Evolutionary conservation across 2,888 invertebrate genomes (phyloP).

Genomic region (Calameuta idolon): DNA sequence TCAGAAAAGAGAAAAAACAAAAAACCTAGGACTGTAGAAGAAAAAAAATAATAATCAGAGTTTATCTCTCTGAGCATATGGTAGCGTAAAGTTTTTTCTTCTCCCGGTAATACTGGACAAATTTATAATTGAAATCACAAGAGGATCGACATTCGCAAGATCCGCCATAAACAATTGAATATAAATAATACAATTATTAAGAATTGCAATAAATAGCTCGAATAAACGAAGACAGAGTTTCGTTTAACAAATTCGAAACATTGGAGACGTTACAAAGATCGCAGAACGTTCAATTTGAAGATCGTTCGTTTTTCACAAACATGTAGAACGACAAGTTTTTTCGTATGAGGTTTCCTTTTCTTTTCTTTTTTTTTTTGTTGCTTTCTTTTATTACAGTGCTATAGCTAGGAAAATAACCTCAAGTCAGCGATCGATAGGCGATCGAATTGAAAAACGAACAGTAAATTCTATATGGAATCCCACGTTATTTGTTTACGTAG

Average conservation of each 20-base stretch:
- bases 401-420: not conserved
- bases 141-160: not conserved
- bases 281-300: constrained; percentile 14
- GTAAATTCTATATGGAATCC: constrained; percentile 11
- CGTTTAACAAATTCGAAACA: constrained; percentile 43
- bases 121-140: not conserved
- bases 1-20: not conserved
- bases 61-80: not conserved
- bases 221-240: constrained; percentile 39
- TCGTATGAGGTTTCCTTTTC: not conserved
- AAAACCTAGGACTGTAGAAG: not conserved
- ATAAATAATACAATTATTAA: constrained; percentile 43
- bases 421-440: not conserved
- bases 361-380: not conserved
- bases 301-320: constrained; percentile 14
- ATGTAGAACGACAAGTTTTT: constrained; percentile 8
- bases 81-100: not conserved
- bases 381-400: not conserved
- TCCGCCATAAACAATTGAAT: constrained; percentile 25
- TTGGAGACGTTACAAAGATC: constrained; percentile 34
- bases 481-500: constrained; percentile 29
- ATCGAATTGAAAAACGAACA: constrained; percentile 2
- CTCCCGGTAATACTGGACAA: not conserved
- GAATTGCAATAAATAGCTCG: constrained; percentile 43
- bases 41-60: not conserved